These are phyloP conservation scores for Tychaedon coryphoeus DNA, from an alignment of 2,113 vertebrate genomes.

Conservation along the genomic window DNA sequence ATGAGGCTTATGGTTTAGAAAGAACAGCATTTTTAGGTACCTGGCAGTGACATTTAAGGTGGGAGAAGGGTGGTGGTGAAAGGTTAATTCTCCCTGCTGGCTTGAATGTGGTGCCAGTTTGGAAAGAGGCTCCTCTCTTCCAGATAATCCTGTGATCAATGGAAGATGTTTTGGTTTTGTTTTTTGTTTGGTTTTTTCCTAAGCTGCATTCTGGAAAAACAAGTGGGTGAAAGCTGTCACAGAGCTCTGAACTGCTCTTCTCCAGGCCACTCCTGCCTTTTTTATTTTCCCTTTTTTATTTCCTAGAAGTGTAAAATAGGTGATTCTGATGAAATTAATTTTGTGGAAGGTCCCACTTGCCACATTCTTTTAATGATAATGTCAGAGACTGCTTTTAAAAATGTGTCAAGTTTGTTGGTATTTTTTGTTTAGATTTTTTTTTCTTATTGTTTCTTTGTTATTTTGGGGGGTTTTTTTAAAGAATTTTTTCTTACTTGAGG, in stretches of 20 bases:
- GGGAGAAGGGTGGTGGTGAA: not conserved
- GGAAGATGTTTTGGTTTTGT: not conserved
- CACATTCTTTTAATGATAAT: not conserved
- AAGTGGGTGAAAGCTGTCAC: not conserved
- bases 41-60: not conserved
- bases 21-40: not conserved
- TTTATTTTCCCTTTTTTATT: not conserved
- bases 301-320: not conserved
- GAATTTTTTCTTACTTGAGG: not conserved
- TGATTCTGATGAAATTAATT: not conserved
- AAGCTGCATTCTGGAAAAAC: not conserved
- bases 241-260: not conserved
- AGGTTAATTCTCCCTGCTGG: not conserved
- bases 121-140: not conserved
- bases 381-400: not conserved
- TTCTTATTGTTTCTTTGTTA: not conserved
- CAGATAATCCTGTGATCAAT: not conserved
- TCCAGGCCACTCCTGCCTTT: not conserved
- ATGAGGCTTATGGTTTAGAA: not conserved
- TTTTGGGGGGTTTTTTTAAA: not conserved
- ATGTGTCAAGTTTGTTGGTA: not conserved
- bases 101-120: fast-evolving
- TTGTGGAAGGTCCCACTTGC: not conserved
- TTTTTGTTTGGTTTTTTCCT: not conserved
- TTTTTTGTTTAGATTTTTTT: fast-evolving